Base-by-base conservation (phyloP, 2,797 vertebrate genomes). In the Clarias laeviceps region DNA sequence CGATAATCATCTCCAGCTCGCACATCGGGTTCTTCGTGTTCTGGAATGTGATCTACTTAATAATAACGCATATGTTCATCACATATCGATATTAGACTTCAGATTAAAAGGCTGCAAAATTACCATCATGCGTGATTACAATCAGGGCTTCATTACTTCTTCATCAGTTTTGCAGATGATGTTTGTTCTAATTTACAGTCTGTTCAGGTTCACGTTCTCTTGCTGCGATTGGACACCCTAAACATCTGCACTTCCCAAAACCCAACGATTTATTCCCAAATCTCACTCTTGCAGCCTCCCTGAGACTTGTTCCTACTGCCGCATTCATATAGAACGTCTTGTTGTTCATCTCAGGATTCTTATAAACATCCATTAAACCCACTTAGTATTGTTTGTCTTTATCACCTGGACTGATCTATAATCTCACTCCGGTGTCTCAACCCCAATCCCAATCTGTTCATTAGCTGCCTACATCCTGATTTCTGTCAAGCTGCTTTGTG, bases 101-200 rank as follows among this genome's bases (percentile, higher is more conserved):
- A 45, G 40, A 56, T 81, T 32, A 34, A 56, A 65, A 68, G 62
- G 62, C 40, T 81, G 62, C 24, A 14, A 50, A 11, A 29, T 50
- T 93, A 94, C 93, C 91, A 27, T 45, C 7, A 20, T 27, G 24
- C 14, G 2, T 27, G 24, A 62, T 40, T 45, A 17, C 12, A 7
- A 62, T 40, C 32, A 5, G 14, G 27, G 34, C 29, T 64, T 64
- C 18, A 27, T 64, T 15, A 54, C 69, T 37, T 69, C 68, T 70
- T 70, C 20, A 17, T 22, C 68, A 37, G 8, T 70, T 74, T 15
- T 56, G 50, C 22, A 12, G 73, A 22, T 57, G 54, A 57, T 57
- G 2, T 5, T 22, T 76, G 54, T 56, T 54, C 18, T 74, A 45
- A 50, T 70, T 70, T 20, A 40, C 34, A 24, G 22, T 72, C 37